These are phyloP conservation scores for Phasianus colchicus DNA, from an alignment of 2,113 vertebrate species.

Conservation along the genomic window DNA sequence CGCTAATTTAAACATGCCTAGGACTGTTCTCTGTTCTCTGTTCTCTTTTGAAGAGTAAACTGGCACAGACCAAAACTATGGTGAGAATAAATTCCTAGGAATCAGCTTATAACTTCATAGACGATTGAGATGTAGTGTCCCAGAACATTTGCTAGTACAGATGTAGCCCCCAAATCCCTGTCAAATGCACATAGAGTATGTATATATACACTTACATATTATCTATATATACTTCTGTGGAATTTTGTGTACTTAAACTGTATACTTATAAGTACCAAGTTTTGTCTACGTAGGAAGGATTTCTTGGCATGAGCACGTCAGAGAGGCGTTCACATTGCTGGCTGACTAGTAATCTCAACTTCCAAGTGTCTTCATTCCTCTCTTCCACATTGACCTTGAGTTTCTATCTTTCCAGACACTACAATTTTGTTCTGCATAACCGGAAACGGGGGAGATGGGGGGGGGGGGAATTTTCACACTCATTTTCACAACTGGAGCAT, in stretches of 20 bases:
- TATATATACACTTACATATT: not conserved
- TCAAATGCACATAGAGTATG: not conserved
- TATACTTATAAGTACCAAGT: not conserved
- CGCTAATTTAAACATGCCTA: conserved; percentile 60
- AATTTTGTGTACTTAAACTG: not conserved
- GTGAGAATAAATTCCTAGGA: conserved; percentile 18
- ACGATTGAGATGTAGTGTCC: not conserved
- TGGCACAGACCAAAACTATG: not conserved
- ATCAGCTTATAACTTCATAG: conserved; percentile 28
- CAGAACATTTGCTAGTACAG: not conserved
- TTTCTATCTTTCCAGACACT: not conserved
- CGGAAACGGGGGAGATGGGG: not conserved
- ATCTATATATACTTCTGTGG: not conserved
- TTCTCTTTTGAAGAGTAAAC: conserved; percentile 21
- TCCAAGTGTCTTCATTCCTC: not conserved
- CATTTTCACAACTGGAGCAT: not conserved
- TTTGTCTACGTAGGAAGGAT: not conserved
- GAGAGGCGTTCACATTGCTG: not conserved
- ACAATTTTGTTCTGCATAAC: not conserved
- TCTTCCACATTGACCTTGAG: not conserved
- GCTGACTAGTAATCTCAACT: not conserved
- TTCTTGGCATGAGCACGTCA: not conserved
- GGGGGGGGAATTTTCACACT: not conserved
- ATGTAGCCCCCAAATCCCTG: not conserved
- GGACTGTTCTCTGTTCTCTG: conserved; percentile 69